Evolutionary conservation across 2,888 invertebrate species (phyloP), one percentile per base, ranked within the genome.

Genomic region (Amaurobius ferox): DNA sequence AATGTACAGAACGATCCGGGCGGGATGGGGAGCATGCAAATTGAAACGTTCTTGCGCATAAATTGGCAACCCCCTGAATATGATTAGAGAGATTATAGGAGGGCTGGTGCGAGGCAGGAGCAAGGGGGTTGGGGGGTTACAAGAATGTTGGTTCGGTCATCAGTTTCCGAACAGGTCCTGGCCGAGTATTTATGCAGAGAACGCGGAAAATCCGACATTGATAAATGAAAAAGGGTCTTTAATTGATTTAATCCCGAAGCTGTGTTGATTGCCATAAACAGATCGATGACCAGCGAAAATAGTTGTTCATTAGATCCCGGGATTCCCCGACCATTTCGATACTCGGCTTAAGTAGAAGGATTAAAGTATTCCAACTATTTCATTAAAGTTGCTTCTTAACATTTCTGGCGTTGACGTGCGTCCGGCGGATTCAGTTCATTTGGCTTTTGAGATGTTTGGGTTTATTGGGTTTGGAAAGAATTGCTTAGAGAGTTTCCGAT

Each of bases 1-100:
- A 1, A 64, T 64, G 64, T 30, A n/a, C 6, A 30, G 64, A n/a
- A 23, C 16, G 29, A 23, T 29, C 68, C 62, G 39, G 1, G 29
- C 16, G 48, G 30, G 28, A 35, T 40, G 72, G 28, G 44, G 79
- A 35, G 79, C 76, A 81, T 81, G 81, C 81, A 81, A 81, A 81
- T 81, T 81, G 81, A 81, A 81, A 81, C 81, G 81, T 81, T 76
- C 81, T 62, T 76, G 40, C 70, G 81, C 81, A 81, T 81, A 81
- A 81, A 76, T 76, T 64, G 74, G 81, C 76, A 81, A 76, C 76
- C 74, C 80, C 44, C 76, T 68, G 81, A 81, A 81, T 81, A 81
- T 81, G 81, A 81, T 81, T 81, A 81, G 81, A 76, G 44, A 81
- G 81, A 81, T 81, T 81, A 81, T 74, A 70, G 71, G 35, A 23